phyloP scores from a whole-genome alignment of 2,113 vertebrate species.

The Oplegnathus fasciatus region DNA sequence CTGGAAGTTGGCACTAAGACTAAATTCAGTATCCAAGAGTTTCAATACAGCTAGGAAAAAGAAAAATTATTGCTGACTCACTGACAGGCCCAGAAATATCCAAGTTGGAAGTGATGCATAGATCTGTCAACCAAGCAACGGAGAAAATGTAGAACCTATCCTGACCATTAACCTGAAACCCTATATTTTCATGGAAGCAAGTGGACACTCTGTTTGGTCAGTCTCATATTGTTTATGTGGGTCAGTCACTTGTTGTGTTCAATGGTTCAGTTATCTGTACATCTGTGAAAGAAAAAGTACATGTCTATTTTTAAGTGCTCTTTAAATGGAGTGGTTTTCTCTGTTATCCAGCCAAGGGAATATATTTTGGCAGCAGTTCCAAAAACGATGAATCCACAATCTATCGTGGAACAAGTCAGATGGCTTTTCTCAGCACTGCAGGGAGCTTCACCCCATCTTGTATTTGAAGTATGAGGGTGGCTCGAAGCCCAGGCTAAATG shows the following conservation, averaged over 20 bases:
- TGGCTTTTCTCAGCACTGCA: conserved; percentile 14
- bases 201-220: conserved; percentile 8
- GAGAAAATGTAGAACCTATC: conserved; percentile 8
- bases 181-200: conserved; percentile 50
- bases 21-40: conserved; percentile 18
- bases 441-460: conserved; percentile 21
- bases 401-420: conserved; percentile 5
- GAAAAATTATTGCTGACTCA: conserved; percentile 14
- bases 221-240: conserved; percentile 38
- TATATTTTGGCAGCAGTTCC: conserved; percentile 43
- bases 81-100: conserved; percentile 17
- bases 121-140: conserved; percentile 2
- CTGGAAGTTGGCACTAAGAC: neutral
- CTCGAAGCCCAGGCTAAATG: neutral
- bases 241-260: conserved; percentile 29
- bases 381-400: neutral
- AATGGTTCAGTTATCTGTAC: conserved; percentile 29
- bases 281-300: conserved; percentile 10
- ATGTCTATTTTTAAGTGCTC: conserved; percentile 43
- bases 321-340: neutral
- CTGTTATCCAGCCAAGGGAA: conserved; percentile 24
- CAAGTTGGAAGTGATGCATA: conserved; percentile 30
- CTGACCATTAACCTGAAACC: conserved; percentile 49
- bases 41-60: conserved; percentile 1
- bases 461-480: neutral